Conservation (phyloP, 92 coral and sea anemone genomes). For the Parazoanthus atlanticus region DNA sequence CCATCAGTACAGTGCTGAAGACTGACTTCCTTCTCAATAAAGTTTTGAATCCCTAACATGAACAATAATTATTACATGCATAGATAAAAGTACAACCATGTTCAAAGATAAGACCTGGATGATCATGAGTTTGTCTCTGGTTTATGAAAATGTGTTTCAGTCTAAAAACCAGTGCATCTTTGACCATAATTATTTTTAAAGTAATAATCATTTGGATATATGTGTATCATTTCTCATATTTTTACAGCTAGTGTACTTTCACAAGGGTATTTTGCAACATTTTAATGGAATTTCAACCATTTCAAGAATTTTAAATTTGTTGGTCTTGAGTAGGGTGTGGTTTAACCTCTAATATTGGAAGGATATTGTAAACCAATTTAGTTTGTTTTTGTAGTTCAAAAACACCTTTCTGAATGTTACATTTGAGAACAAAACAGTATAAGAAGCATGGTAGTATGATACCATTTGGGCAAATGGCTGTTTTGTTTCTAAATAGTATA, state of each 20-base stretch:
- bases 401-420: not conserved
- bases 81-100: not conserved
- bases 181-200: too few species aligned
- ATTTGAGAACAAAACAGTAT: not conserved
- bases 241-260: not conserved
- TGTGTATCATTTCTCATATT: not conserved
- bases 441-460: not conserved
- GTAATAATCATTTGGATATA: too few species aligned
- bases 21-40: not conserved
- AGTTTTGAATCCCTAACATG: too few species aligned
- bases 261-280: not conserved
- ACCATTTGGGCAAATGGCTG: not conserved
- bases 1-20: not conserved
- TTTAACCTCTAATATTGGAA: too few species aligned
- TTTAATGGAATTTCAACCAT: conserved; percentile 34
- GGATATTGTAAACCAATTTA: not conserved
- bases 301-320: not conserved
- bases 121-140: not conserved
- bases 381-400: too few species aligned
- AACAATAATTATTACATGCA: not conserved
- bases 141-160: not conserved
- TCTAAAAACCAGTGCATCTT: not conserved
- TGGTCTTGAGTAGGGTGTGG: not conserved
- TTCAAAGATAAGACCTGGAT: not conserved
- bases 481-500: too few species aligned